These are phyloP conservation scores for Pristiophorus japonicus DNA, from an alignment of 2,113 vertebrate genomes.

Conservation along the genomic window DNA sequence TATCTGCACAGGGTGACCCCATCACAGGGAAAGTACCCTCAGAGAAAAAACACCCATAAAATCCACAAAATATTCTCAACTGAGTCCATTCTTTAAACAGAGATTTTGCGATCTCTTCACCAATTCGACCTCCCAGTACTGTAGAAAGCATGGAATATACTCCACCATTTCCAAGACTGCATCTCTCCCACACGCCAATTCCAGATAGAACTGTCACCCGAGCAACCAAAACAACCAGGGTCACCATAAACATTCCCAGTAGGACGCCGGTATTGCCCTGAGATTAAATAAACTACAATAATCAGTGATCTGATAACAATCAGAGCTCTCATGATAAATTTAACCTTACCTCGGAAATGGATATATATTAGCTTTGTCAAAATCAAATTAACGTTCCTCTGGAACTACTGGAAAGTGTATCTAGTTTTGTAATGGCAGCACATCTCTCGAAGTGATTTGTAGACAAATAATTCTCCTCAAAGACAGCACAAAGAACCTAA, in stretches of 20 bases:
- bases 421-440: not conserved
- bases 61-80: no score
- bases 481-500: not conserved
- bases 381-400: not conserved
- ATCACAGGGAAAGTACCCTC: no score
- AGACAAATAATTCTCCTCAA: not conserved
- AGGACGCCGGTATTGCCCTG: conserved; percentile 91
- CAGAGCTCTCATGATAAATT: not conserved
- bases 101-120: no score
- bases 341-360: not conserved
- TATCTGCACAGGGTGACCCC: no score
- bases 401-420: not conserved
- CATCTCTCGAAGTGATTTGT: not conserved
- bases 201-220: conserved; percentile 85
- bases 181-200: conserved; percentile 75
- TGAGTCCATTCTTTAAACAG: no score
- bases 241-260: conserved; percentile 82
- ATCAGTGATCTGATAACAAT: not conserved
- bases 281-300: not conserved
- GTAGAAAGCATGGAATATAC: conserved; percentile 93
- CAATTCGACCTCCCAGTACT: conserved; percentile 74
- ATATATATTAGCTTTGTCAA: not conserved
- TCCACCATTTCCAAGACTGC: conserved; percentile 74
- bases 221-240: conserved; percentile 77
- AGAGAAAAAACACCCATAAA: no score